Base-by-base conservation (phyloP, 2,113 vertebrate species). In the Dryoscopus gambensis region DNA sequence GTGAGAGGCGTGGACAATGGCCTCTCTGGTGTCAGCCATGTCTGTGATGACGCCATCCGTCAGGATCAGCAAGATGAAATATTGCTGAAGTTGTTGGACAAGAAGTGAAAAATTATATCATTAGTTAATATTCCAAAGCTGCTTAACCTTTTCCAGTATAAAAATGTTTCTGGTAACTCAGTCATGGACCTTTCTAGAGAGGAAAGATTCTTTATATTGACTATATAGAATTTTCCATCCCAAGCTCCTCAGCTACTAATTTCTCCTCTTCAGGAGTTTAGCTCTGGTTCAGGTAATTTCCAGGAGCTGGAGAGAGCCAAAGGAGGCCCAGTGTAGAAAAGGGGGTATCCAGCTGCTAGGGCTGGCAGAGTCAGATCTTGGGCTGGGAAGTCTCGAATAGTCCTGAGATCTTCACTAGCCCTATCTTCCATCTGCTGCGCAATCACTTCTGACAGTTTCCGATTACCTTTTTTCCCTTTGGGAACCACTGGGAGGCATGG, bases 31-130 rank as follows among this genome's bases (percentile, higher is more conserved):
- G 97, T 99, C 99, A 0, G 99, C 99, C 99, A 99, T 99, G 98
- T 99, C 99, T 4, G 99, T 99, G 97, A 99, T 99, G 93, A 99
- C 99, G 0, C 99, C 99, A 3, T 99, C 99, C 3, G 99, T 99
- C 97, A 99, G 98, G 95, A 99, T 99, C 90, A 99, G 97, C 93
- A 99, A 95, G 98, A 99, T 99, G 98, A 99, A 99, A 97, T 99
- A 99, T 99, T 99, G 99, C 99, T 99, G 97, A 22, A 55, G 63
- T 71, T 31, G 57, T 35, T 78, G 76, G 57, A 62, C 15, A 62
- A 70, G n/a, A 84, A 82, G 27, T 12, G 47, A 78, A 69, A 88
- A 86, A 62, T 21, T 7, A 1, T 6, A 20, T 25, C 8, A 16
- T 83, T 79, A 47, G 63, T 60, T 74, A 18, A 56, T 39, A 23